A percentile compares a stretch with the other conserved stretches of the same genome.
Evolutionary conservation across 2,888 invertebrate species (phyloP).

Genomic region (Nomada ferruginata): DNA sequence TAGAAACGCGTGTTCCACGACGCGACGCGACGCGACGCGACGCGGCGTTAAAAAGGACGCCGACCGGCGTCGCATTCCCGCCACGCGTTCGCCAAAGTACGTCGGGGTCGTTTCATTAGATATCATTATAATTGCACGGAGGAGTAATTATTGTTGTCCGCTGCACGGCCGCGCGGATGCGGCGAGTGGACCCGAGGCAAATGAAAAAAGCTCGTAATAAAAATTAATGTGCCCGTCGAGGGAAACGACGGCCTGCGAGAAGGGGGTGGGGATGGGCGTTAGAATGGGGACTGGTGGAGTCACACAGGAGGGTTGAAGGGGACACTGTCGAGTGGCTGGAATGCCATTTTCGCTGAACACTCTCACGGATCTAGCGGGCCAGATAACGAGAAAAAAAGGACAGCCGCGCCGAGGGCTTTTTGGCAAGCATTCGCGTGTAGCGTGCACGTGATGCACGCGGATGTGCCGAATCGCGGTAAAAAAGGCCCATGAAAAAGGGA

Average conservation of each 20-base stretch:
- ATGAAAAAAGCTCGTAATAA: slow-evolving; percentile 74
- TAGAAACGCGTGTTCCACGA: not conserved
- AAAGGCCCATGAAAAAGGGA: not conserved
- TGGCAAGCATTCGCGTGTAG: slow-evolving; percentile 56
- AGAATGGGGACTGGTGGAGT: not conserved
- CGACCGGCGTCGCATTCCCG: slow-evolving; percentile 31
- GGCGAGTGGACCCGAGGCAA: slow-evolving; percentile 49
- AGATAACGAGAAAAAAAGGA: slow-evolving; percentile 61
- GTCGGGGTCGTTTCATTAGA: slow-evolving; percentile 74
- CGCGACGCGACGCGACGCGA: slow-evolving; percentile 6
- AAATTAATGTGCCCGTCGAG: slow-evolving; percentile 72
- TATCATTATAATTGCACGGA: slow-evolving; percentile 76
- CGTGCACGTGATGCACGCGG: slow-evolving; percentile 36
- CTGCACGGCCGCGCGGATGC: slow-evolving; percentile 42
- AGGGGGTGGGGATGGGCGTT: slow-evolving; percentile 1
- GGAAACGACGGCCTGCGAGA: slow-evolving; percentile 24
- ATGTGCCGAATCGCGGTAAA: slow-evolving; percentile 48
- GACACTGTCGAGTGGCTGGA: slow-evolving; percentile 63
- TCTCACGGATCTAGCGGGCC: slow-evolving; percentile 55
- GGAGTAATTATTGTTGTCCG: slow-evolving; percentile 78
- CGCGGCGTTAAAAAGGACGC: slow-evolving; percentile 35
- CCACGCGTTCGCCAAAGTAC: slow-evolving; percentile 45
- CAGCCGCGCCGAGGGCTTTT: slow-evolving; percentile 46
- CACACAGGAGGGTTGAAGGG: slow-evolving; percentile 21
- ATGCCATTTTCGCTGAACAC: slow-evolving; percentile 69